Evolutionary conservation across 2,113 vertebrate genomes (phyloP), one percentile per base, ranked within the genome.

Genomic region (Amazona vittata): DNA sequence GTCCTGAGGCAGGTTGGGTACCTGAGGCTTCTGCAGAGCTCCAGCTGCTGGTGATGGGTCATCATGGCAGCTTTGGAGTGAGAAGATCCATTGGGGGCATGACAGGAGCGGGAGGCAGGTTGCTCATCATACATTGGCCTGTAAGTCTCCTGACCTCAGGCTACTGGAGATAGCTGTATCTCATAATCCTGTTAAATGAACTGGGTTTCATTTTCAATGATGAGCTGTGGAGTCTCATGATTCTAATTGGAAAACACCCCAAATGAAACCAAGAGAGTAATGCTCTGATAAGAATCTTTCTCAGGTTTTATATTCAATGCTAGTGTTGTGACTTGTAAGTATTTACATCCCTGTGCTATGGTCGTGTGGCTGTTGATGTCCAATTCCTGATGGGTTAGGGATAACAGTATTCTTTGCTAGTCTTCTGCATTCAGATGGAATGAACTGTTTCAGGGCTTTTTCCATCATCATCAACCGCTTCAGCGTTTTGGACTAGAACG

Each of bases 121-220:
- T 64, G 55, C 26, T 91, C 12, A 10, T 91, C 14, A 0, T n/a
- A 20, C 0, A 0, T 3, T 35, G 69, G 31, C 43, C 31, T 68
- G 10, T 59, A 55, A 49, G 33, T 53, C 69, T 76, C 19, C 65
- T 85, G 59, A 13, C 55, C 67, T 69, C 57, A 35, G 50, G 63
- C 83, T 76, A 4, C 15, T 60, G 35, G 8, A 46, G 79, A 67
- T 78, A 52, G 63, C 43, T 0, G 29, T 60, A 37, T 74, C 78
- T 83, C 75, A 29, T 39, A 69, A 69, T 88, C 86, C 55, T 73
- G 43, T 69, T 83, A 43, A 88, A 60, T 43, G 67, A 55, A 22
- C 25, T 12, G 55, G 69, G 55, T 65, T 88, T 80, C 39, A 60
- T 80, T 76, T 84, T 52, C 70, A 84, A 50, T 35, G 49, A 37